Percentiles rank a stretch among this genome's conserved stretches.
Evolutionary conservation across 2,797 vertebrate species (phyloP).

Genomic region (Etheostoma nigrum): DNA sequence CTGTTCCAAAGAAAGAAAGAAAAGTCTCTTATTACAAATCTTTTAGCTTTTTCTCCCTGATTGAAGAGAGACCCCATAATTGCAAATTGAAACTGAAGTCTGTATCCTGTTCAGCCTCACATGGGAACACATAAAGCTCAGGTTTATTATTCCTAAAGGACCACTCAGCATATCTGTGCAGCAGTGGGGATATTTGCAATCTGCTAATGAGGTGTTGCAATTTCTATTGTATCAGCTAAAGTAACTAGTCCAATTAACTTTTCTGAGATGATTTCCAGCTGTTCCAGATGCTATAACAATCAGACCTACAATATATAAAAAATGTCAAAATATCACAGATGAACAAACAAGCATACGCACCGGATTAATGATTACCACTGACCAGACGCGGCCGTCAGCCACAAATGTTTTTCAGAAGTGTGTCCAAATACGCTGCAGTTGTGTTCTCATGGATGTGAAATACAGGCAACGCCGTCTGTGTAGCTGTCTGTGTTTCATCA

Average conservation of each 20-base stretch:
- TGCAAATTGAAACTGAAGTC: constrained; percentile 12
- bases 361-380: constrained; percentile 17
- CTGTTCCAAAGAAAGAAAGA: not conserved
- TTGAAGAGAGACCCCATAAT: not conserved
- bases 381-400: constrained; percentile 22
- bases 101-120: constrained; percentile 19
- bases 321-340: constrained; percentile 27
- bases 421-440: constrained; percentile 29
- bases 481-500: not conserved
- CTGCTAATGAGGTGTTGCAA: constrained; percentile 45
- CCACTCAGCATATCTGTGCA: constrained; percentile 3
- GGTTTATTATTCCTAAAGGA: constrained; percentile 21
- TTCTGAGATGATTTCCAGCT: constrained; percentile 56
- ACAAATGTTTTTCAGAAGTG: constrained; percentile 48
- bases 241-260: constrained; percentile 32
- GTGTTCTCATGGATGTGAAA: constrained; percentile 6
- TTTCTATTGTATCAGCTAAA: constrained; percentile 29
- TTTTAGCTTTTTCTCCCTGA: not conserved
- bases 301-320: not conserved
- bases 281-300: constrained; percentile 42
- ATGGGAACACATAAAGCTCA: constrained; percentile 15
- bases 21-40: not conserved
- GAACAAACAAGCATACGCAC: constrained; percentile 34
- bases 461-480: not conserved
- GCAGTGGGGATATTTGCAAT: constrained; percentile 21